Evolutionary conservation across 2,113 vertebrate species (phyloP).

Genomic region (Siphamia tubifer): DNA sequence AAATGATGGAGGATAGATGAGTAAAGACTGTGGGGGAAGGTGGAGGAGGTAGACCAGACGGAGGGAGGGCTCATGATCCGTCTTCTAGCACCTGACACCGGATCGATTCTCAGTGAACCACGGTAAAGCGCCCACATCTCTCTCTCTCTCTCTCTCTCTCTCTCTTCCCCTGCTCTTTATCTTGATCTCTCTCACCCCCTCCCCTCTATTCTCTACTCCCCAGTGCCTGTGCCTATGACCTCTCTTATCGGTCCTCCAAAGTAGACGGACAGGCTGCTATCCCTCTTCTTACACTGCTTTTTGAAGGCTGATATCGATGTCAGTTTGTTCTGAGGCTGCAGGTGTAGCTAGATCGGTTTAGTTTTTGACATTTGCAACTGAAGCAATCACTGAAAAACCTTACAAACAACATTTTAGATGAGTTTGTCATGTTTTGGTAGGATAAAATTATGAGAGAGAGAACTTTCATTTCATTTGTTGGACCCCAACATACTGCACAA

Average conservation of each 20-base stretch:
- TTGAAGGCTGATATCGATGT: not conserved
- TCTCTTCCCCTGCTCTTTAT: not conserved
- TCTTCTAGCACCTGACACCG: slow-evolving; percentile 61
- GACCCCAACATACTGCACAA: too few relatives aligned
- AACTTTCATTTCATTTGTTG: too few relatives aligned
- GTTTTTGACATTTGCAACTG: not conserved
- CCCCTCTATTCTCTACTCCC: slow-evolving; percentile 15
- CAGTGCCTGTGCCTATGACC: slow-evolving; percentile 25
- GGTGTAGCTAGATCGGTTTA: not conserved
- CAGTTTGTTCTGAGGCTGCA: not conserved
- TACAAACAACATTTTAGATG: not conserved
- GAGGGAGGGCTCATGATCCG: slow-evolving; percentile 45
- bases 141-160: slow-evolving; percentile 3
- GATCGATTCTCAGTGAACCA: slow-evolving; percentile 66
- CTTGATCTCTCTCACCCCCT: slow-evolving; percentile 5
- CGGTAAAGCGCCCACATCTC: slow-evolving; percentile 44
- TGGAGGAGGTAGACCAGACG: slow-evolving; percentile 11
- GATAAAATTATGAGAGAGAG: too few relatives aligned
- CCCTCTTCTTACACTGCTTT: not conserved
- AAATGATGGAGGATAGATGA: not conserved
- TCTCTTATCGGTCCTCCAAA: not conserved
- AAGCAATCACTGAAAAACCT: too few relatives aligned
- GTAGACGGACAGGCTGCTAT: not conserved
- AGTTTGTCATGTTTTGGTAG: too few relatives aligned
- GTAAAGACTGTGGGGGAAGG: slow-evolving; percentile 12